Evolutionary conservation across 2,797 vertebrate genomes (phyloP), one percentile per base, ranked within the genome.

Genomic region (Babyrousa celebensis): DNA sequence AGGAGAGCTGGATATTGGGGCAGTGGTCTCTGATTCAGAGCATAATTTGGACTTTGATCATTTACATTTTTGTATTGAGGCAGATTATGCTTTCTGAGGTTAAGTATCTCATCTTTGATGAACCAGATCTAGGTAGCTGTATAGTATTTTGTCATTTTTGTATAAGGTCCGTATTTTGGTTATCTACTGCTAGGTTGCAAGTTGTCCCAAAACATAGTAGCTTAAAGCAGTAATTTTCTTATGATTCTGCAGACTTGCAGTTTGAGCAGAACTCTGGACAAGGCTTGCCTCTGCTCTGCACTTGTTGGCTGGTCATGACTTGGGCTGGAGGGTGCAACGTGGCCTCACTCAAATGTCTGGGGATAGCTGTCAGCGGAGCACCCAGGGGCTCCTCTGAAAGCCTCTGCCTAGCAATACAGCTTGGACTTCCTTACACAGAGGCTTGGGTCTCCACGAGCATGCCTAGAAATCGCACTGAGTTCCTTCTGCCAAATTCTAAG

Each of bases 71-170:
- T 89, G 54, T 78, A n/a, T 6, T 52, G 29, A 54, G 68, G 60
- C 70, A 82, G 12, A 88, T 94, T 25, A 74, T 68, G 16, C 11
- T 92, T 95, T 92, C 29, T 36, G 77, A 78, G 70, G 23, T 83
- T 63, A 91, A 63, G 20, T 27, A 23, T 83, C 56, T 96, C 5
- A 84, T 92, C 70, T 86, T 63, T 74, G 71, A 82, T 60, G 6
- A 63, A 48, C 72, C 48, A 63, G 7, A 78, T 89, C 40, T 92
- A 23, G 52, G 16, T 67, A 95, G 70, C 16, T 72, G 15, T 62
- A 85, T 18, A 63, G 4, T 40, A 84, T 60, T 79, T n/a, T 72
- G 32, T 77, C 20, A 85, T 82, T 89, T 96, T 58, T 80, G 29
- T 85, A 3, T 88, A 40, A 80, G n/a, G 14, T 60, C 27, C 58